Conservation (phyloP, 2,888 invertebrate genomes). For the Nycteola revayana region DNA sequence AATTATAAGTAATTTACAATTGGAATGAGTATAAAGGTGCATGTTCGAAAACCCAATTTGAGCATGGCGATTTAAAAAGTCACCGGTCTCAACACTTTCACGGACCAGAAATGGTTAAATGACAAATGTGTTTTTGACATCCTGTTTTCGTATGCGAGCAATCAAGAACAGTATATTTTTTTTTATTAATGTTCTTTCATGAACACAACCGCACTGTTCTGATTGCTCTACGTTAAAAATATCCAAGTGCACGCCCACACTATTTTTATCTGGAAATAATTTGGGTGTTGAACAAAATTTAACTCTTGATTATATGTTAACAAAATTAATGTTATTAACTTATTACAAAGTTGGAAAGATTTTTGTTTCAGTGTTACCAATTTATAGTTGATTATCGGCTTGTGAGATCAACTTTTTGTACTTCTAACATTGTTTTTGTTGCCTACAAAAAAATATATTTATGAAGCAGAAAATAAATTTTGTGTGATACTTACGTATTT, state of each 20-base stretch:
- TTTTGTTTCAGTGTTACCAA: too few relatives aligned
- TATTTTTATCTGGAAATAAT: slow-evolving; percentile 42
- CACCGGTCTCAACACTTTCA: slow-evolving; percentile 13
- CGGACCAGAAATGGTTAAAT: slow-evolving; percentile 13
- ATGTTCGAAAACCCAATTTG: slow-evolving; percentile 3
- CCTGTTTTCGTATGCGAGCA: slow-evolving; percentile 11
- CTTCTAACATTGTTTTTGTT: too few relatives aligned
- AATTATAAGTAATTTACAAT: too few relatives aligned
- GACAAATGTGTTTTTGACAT: slow-evolving; percentile 5
- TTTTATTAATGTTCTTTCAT: slow-evolving; percentile 9
- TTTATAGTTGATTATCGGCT: too few relatives aligned
- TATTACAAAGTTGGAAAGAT: too few relatives aligned
- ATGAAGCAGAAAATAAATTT: too few relatives aligned
- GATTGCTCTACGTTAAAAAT: slow-evolving; percentile 7
- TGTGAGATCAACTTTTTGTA: too few relatives aligned
- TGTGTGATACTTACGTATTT: too few relatives aligned
- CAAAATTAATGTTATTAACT: too few relatives aligned
- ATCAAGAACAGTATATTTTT: slow-evolving; percentile 6
- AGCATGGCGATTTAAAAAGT: slow-evolving; percentile 8
- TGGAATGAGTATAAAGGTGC: too few relatives aligned
- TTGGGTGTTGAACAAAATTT: slow-evolving; percentile 40
- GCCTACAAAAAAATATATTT: too few relatives aligned
- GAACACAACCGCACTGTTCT: slow-evolving; percentile 3
- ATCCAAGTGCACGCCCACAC: slow-evolving; percentile 42
- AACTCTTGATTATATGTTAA: too few relatives aligned